phyloP scores from a whole-genome alignment of 2,888 invertebrate genomes.

The Rhaphigaster nebulosa region DNA sequence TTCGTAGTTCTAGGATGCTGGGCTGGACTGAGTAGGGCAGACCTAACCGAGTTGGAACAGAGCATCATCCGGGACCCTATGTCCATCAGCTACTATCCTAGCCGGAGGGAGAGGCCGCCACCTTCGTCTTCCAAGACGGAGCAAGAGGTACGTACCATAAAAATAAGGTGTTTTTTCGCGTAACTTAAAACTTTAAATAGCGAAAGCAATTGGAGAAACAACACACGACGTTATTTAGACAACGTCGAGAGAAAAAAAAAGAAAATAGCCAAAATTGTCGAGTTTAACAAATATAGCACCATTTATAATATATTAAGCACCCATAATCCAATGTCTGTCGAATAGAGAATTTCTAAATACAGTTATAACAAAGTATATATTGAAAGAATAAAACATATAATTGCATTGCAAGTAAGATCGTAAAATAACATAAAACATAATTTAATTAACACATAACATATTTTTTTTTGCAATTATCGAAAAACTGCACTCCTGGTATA shows the following conservation, averaged over 20 bases:
- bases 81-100: constrained; percentile 65
- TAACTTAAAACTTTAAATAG: neutral
- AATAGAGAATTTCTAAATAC: no score
- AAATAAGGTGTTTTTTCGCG: neutral
- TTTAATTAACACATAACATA: no score
- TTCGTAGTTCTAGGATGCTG: constrained; percentile 43
- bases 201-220: neutral
- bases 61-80: constrained; percentile 62
- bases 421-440: no score
- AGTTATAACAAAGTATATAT: no score
- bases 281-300: no score
- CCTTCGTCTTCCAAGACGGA: constrained; percentile 21
- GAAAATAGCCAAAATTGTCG: no score
- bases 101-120: constrained; percentile 63
- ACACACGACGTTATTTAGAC: neutral
- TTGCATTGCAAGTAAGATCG: no score
- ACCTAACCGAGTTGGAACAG: constrained; percentile 35
- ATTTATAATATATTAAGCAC: no score
- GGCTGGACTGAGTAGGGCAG: constrained; percentile 13
- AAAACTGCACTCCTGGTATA: no score
- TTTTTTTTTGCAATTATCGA: no score
- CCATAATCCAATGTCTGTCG: no score
- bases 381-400: no score
- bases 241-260: neutral
- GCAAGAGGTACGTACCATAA: neutral